Base-by-base conservation (phyloP, 2,113 vertebrate genomes). In the Elanus axillaris region DNA sequence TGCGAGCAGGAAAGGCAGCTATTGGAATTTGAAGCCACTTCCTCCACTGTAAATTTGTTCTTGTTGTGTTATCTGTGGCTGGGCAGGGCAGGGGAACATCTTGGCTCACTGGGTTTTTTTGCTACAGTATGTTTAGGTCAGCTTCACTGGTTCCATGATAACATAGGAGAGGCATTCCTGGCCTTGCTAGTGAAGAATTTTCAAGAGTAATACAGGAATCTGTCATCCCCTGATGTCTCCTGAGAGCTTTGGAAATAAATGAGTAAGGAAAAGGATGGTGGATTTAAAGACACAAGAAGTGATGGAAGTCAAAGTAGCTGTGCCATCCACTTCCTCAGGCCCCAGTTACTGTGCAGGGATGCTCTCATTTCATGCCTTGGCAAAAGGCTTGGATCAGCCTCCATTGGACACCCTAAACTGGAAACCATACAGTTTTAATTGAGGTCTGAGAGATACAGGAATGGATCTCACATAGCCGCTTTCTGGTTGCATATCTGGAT, bases 1-100 rank as follows among this genome's bases (percentile, higher is more conserved):
- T 98, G 86, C 0, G 10, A 91, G 95, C 96, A 97, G 96, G 97
- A 97, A 97, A 86, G 96, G 96, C 91, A 96, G 96, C 76, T 87
- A 90, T 92, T 96, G 94, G 91, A 95, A 96, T 95, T 95, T 0
- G 38, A 84, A 95, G 72, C 86, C 0, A 7, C 95, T 98, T 98
- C 96, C 97, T 97, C 77, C 92, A 69, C n/a, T 86, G 79, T 55
- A 73, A 84, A 94, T 96, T 86, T 77, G 59, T 92, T 94, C 85
- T 95, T 71, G 73, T 72, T 91, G 50, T 87, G 81, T 97, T 97
- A 95, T 97, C 94, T 98, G 80, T 97, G 47, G 38, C 58, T 91
- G 94, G 94, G 88, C 85, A 96, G 96, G 86, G 91, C 93, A 92
- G 63, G 47, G 47, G 87, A 94, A 95, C 92, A 94, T 96, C 94